Base-by-base conservation (phyloP, 2,888 invertebrate species). In the Hofmannophila pseudospretella region DNA sequence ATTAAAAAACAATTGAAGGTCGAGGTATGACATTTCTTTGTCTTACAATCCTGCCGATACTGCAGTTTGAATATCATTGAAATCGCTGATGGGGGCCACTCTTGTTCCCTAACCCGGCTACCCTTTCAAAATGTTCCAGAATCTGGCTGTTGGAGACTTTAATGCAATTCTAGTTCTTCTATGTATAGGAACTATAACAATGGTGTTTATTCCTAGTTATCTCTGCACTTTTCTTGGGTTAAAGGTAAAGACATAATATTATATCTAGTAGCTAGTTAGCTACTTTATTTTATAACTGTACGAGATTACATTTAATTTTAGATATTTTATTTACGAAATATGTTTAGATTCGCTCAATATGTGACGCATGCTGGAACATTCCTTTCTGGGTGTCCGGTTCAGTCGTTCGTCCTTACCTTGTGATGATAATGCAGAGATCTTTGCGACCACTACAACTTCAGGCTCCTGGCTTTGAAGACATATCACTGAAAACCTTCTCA, bases 401-500 rank as follows among this genome's bases (percentile, higher is more conserved):
- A 1, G 53, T 60, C 11, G 55, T 80, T 26, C 56, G 72, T 16
- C 69, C 74, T 0, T 80, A 77, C 46, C 44, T 78, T 28, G 55
- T 81, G 2, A 57, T 81, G 16, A 67, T 81, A 23, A 81, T 80
- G 66, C 77, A 74, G 40, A 61, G 69, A 26, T 67, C 78, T 2
- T 32, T 62, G 11, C 54, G 68, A 32, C 67, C 68, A 0, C 45
- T 79, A 12, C 72, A 75, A 0, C 50, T 80, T 0, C 57, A 53
- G 28, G 61, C 67, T 0, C 53, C 71, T 7, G 79, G 80, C 1
- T 79, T 78, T 42, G 50, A 67, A 39, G 64, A 73, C 14, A 52
- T 77, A n/a, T 73, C 76, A 3, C 39, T 82, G 19, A 53, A 76
- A 51, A 80, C 81, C 1, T 81, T 72, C 55, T 65, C 76, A 4